phyloP scores from a whole-genome alignment of 1,140 invertebrate species.

The Drosophila simulans region DNA sequence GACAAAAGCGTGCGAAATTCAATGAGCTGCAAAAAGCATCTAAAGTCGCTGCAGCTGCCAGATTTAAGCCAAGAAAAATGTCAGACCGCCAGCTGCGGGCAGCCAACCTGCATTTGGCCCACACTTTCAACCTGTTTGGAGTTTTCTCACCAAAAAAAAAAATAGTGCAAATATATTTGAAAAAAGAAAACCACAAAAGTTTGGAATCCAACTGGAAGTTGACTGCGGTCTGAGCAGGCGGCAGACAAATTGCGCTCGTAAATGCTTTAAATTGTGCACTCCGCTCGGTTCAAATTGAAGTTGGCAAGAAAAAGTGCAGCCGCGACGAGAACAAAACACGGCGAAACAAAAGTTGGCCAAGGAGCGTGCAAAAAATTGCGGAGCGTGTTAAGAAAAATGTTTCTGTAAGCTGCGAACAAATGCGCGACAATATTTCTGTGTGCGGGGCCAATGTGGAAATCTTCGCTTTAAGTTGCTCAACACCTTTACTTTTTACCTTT shows the following conservation, averaged over 20 bases:
- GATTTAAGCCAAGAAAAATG: slow-evolving; percentile 80
- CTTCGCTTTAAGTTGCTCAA: slow-evolving; percentile 35
- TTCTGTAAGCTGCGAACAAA: slow-evolving; percentile 81
- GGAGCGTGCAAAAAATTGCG: slow-evolving; percentile 75
- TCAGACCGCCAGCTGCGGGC: slow-evolving; percentile 65
- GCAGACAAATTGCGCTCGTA: slow-evolving; percentile 79
- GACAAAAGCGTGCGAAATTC: slow-evolving; percentile 77
- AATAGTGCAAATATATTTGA: neutral
- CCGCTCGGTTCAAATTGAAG: slow-evolving; percentile 64
- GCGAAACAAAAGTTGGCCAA: slow-evolving; percentile 67
- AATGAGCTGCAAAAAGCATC: slow-evolving; percentile 80
- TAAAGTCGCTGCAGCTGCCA: slow-evolving; percentile 74
- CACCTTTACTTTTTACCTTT: slow-evolving; percentile 33
- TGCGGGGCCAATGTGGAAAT: slow-evolving; percentile 30
- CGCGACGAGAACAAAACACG: slow-evolving; percentile 29
- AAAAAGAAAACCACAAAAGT: slow-evolving; percentile 9
- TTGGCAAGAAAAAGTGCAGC: slow-evolving; percentile 56
- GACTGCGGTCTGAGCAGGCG: slow-evolving; percentile 63
- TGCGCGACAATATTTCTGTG: slow-evolving; percentile 78
- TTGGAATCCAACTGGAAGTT: slow-evolving; percentile 61
- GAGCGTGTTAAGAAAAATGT: slow-evolving; percentile 81
- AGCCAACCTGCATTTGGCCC: slow-evolving; percentile 46
- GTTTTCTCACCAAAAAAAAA: slow-evolving; percentile 5
- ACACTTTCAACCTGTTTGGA: slow-evolving; percentile 31
- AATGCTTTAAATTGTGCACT: slow-evolving; percentile 78